A percentile compares a stretch with the other conserved stretches of the same genome.
Conservation (phyloP, 2,113 vertebrate species). For the Anthoscopus minutus region DNA sequence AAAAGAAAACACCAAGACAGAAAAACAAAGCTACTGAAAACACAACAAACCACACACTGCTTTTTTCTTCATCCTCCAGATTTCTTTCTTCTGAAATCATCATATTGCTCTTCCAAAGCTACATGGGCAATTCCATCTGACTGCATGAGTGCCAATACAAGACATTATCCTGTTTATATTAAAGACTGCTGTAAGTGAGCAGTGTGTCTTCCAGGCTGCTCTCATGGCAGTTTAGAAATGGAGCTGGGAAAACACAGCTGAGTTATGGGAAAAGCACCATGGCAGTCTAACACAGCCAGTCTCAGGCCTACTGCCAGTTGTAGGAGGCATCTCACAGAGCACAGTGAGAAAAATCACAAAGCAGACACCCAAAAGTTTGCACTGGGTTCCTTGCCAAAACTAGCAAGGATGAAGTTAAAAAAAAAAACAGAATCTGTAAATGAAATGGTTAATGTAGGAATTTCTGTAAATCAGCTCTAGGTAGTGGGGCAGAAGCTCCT, state of each 20-base stretch:
- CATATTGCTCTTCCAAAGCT: background rate
- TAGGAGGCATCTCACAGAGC: background rate
- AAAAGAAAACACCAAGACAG: background rate
- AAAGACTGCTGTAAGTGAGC: constrained; percentile 32
- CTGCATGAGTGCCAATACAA: background rate
- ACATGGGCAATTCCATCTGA: constrained; percentile 1
- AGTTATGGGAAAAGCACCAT: background rate
- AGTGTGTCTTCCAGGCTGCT: constrained; percentile 41
- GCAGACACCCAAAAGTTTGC: background rate
- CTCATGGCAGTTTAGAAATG: constrained; percentile 1
- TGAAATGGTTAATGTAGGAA: background rate
- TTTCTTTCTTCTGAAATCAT: background rate
- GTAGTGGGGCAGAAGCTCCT: background rate
- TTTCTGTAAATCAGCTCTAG: background rate
- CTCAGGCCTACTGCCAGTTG: constrained; percentile 16
- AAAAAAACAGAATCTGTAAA: background rate
- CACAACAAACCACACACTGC: background rate
- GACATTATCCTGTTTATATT: background rate
- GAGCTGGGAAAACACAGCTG: constrained; percentile 32
- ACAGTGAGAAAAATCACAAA: background rate
- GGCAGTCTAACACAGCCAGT: background rate
- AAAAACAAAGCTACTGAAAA: background rate
- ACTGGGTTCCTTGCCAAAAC: background rate
- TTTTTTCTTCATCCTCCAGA: background rate
- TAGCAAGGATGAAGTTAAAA: background rate